A percentile compares a stretch with the other conserved stretches of the same genome.
These are phyloP conservation scores for Pycnonotus jocosus DNA, from an alignment of 2,113 vertebrate species.

Conservation along the genomic window DNA sequence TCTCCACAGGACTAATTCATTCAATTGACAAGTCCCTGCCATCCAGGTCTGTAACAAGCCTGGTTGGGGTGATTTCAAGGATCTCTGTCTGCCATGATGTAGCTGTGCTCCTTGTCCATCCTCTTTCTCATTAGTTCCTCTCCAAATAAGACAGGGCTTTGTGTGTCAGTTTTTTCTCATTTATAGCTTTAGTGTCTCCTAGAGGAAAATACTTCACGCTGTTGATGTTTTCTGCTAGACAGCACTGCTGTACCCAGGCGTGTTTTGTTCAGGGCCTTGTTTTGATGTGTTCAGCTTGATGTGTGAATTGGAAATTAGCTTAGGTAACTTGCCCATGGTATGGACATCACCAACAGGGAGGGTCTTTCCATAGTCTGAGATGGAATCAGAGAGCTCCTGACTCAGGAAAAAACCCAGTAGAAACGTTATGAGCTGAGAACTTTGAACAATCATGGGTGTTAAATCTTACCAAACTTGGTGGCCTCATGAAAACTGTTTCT, in stretches of 20 bases:
- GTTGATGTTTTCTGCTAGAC: neutral
- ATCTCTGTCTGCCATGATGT: neutral
- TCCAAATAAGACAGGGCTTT: neutral
- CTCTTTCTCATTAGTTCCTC: neutral
- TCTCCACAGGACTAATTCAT: neutral
- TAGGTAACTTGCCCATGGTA: neutral
- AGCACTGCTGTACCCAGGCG: neutral
- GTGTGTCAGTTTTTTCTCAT: neutral
- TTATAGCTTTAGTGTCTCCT: neutral
- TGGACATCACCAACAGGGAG: neutral
- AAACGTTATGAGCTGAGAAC: neutral
- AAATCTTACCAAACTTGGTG: neutral
- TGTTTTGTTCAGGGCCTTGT: neutral
- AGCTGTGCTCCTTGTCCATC: neutral
- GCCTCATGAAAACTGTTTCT: neutral
- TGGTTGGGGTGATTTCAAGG: neutral
- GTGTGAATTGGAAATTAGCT: neutral
- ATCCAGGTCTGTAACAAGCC: neutral
- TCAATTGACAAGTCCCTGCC: neutral
- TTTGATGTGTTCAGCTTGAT: neutral
- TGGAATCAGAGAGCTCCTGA: neutral
- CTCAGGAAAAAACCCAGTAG: neutral
- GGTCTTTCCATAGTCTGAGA: neutral
- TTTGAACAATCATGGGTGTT: neutral
- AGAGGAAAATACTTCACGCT: neutral